Evolutionary conservation across 2,113 vertebrate genomes (phyloP), one percentile per base, ranked within the genome.

Genomic region (Gobius niger): DNA sequence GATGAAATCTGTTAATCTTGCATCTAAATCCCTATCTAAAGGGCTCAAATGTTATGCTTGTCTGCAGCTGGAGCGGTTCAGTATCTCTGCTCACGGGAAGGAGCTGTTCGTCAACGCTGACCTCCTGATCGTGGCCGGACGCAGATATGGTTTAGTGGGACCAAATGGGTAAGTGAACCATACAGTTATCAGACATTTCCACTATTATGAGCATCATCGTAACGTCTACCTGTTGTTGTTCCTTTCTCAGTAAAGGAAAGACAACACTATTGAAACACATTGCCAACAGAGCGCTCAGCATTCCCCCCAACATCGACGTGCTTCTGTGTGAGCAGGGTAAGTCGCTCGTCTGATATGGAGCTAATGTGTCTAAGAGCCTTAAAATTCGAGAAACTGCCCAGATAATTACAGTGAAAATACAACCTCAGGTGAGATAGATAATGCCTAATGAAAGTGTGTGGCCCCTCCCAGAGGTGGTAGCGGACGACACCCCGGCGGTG

Each of bases 211-310:
- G 50, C 13, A 52, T 46, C 44, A 46, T 7, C 7, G 15, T 15
- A 52, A 52, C 41, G 14, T 49, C 8, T 13, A n/a, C 2, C n/a
- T n/a, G n/a, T n/a, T n/a, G n/a, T 56, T 18, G 15, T 47, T 34
- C 0, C 0, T 60, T 15, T 52, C 44, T 0, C 67, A 97, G 96
- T 41, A 98, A 97, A 87, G 96, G 96, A 76, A 98, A 98, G 82
- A 98, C 96, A 24, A 98, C 96, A 0, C 85, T 98, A 19, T 87
- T 98, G 76, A 98, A 98, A 70, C 96, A 98, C 84, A 98, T 98
- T 0, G 94, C 95, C 10, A 97, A 95, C 79, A 87, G 95, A 70
- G 95, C 95, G 7, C 91, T 98, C 46, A 96, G 94, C 82, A 98
- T 98, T 68, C 96, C 96, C 7, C 95, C 95, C 8, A 97, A 96